Percentiles rank a stretch among this genome's conserved stretches.
Conservation (phyloP, 1,140 invertebrate genomes). For the Anadara kagoshimensis region DNA sequence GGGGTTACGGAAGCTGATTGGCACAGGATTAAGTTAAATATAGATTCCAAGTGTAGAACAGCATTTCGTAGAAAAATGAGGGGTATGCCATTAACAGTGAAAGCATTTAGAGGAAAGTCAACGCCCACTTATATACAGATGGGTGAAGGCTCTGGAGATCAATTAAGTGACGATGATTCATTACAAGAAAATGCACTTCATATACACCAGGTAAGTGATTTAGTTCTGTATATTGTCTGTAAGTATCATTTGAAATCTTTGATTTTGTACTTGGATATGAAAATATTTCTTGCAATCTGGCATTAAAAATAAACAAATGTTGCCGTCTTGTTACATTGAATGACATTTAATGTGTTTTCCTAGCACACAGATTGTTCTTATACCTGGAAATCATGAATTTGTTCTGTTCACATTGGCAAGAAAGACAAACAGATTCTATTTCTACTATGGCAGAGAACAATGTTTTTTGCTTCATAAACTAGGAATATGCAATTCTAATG, state of each 20-base stretch:
- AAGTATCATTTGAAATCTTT: neutral
- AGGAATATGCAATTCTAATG: slow-evolving; percentile 20
- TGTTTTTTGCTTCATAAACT: slow-evolving; percentile 33
- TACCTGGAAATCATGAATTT: too few species aligned
- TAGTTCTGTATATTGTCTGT: too few species aligned
- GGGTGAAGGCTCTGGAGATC: slow-evolving; percentile 20
- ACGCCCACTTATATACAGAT: slow-evolving; percentile 53
- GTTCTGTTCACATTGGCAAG: too few species aligned
- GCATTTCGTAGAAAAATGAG: slow-evolving; percentile 73
- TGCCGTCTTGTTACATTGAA: too few species aligned
- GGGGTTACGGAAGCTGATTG: slow-evolving; percentile 76
- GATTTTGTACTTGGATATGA: too few species aligned
- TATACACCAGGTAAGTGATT: slow-evolving; percentile 53
- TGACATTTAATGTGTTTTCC: too few species aligned
- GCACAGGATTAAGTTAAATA: slow-evolving; percentile 78
- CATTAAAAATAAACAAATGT: neutral
- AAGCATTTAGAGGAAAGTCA: slow-evolving; percentile 70
- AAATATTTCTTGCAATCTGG: neutral
- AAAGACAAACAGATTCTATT: too few species aligned
- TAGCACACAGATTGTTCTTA: too few species aligned
- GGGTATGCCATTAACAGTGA: slow-evolving; percentile 73
- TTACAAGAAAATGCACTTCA: slow-evolving; percentile 63
- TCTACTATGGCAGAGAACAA: too few species aligned
- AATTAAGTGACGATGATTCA: slow-evolving; percentile 64
- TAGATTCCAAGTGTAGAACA: slow-evolving; percentile 78